Evolutionary conservation across 2,888 invertebrate genomes (phyloP).

Genomic region (Acrocyrtus sp.): DNA sequence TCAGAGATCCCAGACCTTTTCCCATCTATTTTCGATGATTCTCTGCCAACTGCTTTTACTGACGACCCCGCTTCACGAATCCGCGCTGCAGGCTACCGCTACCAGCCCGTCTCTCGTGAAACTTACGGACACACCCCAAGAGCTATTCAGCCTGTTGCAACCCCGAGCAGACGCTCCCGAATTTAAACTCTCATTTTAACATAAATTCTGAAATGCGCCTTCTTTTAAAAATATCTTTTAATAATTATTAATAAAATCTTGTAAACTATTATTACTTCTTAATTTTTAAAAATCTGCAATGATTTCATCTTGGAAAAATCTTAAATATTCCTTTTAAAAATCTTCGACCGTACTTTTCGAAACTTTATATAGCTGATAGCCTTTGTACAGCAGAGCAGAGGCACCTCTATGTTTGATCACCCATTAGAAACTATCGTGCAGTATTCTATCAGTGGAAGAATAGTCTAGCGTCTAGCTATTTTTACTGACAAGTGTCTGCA

Average conservation of each 20-base stretch:
- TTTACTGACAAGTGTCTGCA: neutral
- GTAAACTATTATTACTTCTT: neutral
- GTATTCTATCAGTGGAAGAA: neutral
- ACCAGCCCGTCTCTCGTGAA: constrained; percentile 90
- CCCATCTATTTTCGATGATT: constrained; percentile 72
- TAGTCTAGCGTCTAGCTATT: neutral
- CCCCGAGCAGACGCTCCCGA: constrained; percentile 67
- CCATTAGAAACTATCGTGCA: neutral
- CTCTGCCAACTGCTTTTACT: constrained; percentile 75
- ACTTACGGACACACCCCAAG: constrained; percentile 86
- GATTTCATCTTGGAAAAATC: neutral
- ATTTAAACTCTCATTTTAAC: constrained; percentile 35
- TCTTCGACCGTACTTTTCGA: no score
- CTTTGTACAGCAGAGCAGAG: no score
- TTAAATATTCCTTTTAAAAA: no score
- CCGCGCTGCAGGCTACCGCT: constrained; percentile 88
- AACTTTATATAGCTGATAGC: no score
- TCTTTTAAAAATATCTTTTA: constrained; percentile 15
- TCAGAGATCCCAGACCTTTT: constrained; percentile 58
- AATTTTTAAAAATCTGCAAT: constrained; percentile 1
- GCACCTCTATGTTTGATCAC: neutral
- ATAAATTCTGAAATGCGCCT: neutral
- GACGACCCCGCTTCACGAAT: constrained; percentile 74
- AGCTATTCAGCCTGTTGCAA: constrained; percentile 86
- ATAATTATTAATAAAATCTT: constrained; percentile 15